Percentiles rank a stretch among this genome's conserved stretches.
Conservation (phyloP, 2,797 vertebrate species). For the Sebastes melanostomus region DNA sequence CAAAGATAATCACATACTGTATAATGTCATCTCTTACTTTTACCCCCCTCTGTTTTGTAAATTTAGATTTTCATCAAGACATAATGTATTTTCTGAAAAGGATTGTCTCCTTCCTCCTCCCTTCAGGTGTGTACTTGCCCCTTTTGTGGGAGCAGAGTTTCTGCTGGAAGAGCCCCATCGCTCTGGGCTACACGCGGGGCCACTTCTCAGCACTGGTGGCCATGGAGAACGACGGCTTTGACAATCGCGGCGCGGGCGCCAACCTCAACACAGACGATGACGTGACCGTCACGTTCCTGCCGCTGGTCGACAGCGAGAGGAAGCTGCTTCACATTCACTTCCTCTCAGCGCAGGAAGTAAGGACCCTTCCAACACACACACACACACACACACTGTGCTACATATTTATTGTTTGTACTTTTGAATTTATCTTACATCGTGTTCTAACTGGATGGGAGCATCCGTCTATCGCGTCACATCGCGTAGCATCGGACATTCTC, state of each 20-base stretch:
- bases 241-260: constrained; percentile 97
- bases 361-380: not conserved
- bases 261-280: constrained; percentile 98
- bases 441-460: too few species aligned
- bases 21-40: not conserved
- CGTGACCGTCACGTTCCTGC: constrained; percentile 94
- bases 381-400: not conserved
- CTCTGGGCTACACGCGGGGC: constrained; percentile 96
- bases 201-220: constrained; percentile 98
- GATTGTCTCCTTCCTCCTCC: too few species aligned
- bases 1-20: not conserved
- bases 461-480: too few species aligned
- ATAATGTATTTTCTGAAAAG: accelerated
- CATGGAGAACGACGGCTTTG: constrained; percentile 98
- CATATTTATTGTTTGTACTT: not conserved
- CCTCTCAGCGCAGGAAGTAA: constrained; percentile 96
- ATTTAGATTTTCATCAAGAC: not conserved
- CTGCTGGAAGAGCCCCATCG: constrained; percentile 99
- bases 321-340: constrained; percentile 97
- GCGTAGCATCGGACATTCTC: accelerated
- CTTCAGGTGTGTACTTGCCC: constrained; percentile 93
- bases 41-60: not conserved
- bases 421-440: not conserved
- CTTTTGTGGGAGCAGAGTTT: constrained; percentile 99
- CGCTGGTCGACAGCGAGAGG: constrained; percentile 96